These are phyloP conservation scores for Radopholus similis DNA, from an alignment of 1,140 invertebrate species.

Conservation along the genomic window DNA sequence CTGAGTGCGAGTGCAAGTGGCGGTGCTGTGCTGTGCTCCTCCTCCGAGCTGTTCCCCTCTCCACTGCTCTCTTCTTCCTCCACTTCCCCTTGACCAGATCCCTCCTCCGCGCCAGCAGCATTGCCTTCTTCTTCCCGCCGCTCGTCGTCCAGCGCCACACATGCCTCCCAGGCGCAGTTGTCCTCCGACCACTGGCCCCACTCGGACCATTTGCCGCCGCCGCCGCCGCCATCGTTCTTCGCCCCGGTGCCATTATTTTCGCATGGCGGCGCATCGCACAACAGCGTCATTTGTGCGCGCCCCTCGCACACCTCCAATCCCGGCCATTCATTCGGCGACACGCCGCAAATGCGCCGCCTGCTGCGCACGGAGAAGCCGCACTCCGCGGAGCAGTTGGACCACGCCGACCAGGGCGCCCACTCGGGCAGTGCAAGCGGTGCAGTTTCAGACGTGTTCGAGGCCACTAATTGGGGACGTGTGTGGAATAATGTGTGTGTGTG, in stretches of 20 bases:
- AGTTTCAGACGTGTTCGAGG: too few species aligned
- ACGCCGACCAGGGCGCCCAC: conserved; percentile 69
- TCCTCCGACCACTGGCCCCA: conserved; percentile 60
- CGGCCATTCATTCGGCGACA: background rate
- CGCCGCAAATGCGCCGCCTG: conserved; percentile 65
- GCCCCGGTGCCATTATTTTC: background rate
- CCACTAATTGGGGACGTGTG: background rate
- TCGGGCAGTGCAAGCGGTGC: background rate
- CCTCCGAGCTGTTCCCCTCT: background rate
- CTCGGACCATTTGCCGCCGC: conserved; percentile 58
- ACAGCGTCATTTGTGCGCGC: conserved; percentile 1
- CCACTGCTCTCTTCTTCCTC: background rate
- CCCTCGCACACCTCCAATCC: background rate
- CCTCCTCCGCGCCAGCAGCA: background rate
- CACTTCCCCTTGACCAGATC: background rate
- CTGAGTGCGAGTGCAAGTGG: conserved; percentile 70
- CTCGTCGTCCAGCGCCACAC: background rate
- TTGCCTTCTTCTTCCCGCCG: background rate
- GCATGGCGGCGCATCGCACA: conserved; percentile 1
- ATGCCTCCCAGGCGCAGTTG: conserved; percentile 10
- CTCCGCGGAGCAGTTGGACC: conserved; percentile 58
- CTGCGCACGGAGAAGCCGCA: conserved; percentile 58
- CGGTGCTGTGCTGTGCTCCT: conserved; percentile 46
- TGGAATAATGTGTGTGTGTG: background rate
- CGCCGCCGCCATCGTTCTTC: background rate